Evolutionary conservation across 2,888 invertebrate genomes (phyloP).

Genomic region (Idaea aversata): DNA sequence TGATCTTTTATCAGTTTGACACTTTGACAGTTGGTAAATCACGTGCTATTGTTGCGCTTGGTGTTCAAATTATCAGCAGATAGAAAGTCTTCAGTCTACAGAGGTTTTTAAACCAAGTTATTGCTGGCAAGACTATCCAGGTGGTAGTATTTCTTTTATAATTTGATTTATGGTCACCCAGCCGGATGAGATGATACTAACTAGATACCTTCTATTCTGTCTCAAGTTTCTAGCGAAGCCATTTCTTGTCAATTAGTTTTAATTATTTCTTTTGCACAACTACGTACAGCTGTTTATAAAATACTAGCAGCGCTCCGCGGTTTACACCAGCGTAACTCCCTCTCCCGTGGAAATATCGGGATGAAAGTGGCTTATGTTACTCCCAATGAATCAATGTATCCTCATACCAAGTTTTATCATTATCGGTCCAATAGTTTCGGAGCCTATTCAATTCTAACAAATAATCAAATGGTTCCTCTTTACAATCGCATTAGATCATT

Average conservation of each 20-base stretch:
- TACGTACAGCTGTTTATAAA: background rate
- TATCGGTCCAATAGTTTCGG: too few relatives aligned
- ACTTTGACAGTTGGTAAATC: too few relatives aligned
- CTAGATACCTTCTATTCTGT: background rate
- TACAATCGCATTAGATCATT: too few relatives aligned
- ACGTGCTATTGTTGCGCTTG: too few relatives aligned
- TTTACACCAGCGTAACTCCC: background rate
- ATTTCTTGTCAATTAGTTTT: background rate
- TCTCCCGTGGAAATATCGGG: too few relatives aligned
- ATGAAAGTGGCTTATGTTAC: too few relatives aligned
- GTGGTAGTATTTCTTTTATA: constrained; percentile 22
- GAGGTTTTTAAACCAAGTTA: constrained; percentile 17
- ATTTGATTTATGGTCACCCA: constrained; percentile 24
- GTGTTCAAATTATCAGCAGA: background rate
- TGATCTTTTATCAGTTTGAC: too few relatives aligned
- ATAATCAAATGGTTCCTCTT: too few relatives aligned
- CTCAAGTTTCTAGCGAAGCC: background rate
- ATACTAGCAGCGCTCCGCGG: background rate
- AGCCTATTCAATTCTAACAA: too few relatives aligned
- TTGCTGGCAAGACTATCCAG: constrained; percentile 16
- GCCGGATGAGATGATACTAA: background rate
- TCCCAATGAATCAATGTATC: too few relatives aligned
- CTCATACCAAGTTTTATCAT: too few relatives aligned
- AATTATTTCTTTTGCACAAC: background rate
- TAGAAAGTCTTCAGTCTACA: background rate